Conservation (phyloP, 1,140 invertebrate genomes). For the Euglossa dilemma region DNA sequence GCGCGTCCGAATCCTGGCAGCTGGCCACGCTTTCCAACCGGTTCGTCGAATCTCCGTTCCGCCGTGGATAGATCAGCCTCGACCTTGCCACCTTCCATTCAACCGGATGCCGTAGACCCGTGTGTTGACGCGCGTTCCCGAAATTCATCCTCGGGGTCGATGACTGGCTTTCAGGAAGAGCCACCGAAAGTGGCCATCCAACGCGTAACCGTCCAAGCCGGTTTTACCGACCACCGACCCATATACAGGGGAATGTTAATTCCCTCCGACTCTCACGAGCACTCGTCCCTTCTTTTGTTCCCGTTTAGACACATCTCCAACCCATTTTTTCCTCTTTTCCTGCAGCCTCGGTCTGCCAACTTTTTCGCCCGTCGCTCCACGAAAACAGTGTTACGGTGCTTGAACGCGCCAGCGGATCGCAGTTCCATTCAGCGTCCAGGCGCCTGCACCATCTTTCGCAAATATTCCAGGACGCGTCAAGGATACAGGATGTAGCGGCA, state of each 20-base stretch:
- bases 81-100: conserved; percentile 42
- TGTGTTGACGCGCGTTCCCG: conserved; percentile 34
- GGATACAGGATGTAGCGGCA: conserved; percentile 42
- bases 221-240: conserved; percentile 10
- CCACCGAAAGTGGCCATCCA: conserved; percentile 39
- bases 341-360: too few relatives aligned
- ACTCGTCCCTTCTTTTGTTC: neutral
- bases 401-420: neutral
- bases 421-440: neutral
- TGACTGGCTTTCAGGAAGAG: conserved; percentile 1
- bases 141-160: conserved; percentile 57
- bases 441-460: neutral
- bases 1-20: conserved; percentile 33
- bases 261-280: neutral
- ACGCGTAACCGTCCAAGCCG: neutral
- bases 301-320: too few relatives aligned
- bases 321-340: too few relatives aligned
- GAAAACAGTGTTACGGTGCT: neutral
- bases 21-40: conserved; percentile 45
- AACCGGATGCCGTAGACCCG: conserved; percentile 11
- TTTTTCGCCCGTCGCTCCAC: neutral
- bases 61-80: neutral
- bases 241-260: neutral
- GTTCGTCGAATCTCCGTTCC: conserved; percentile 27
- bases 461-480: conserved; percentile 37